A percentile compares a stretch with the other conserved stretches of the same genome.
Evolutionary conservation across 2,888 invertebrate genomes (phyloP).

Genomic region (Trissonchulus sp.): DNA sequence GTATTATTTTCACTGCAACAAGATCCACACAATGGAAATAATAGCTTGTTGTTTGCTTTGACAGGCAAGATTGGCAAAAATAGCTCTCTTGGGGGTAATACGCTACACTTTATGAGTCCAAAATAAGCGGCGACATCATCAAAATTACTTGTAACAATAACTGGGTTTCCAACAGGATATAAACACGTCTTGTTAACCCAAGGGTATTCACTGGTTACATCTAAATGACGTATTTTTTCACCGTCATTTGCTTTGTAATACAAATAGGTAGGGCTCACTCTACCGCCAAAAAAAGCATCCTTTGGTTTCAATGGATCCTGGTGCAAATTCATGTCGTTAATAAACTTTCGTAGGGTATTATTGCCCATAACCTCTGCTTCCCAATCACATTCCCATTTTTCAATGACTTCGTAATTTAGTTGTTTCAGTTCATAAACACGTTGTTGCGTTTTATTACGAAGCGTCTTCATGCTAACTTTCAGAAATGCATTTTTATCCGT

Average conservation of each 20-base stretch:
- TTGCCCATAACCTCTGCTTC: background rate
- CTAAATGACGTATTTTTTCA: constrained; percentile 41
- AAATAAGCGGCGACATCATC: background rate
- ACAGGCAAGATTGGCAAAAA: constrained; percentile 45
- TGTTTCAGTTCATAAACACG: background rate
- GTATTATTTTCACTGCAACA: constrained; percentile 42
- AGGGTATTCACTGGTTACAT: constrained; percentile 44
- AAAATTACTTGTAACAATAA: constrained; percentile 30
- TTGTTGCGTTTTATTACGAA: background rate
- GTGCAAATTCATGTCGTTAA: too few species aligned
- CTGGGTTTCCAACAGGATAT: constrained; percentile 37
- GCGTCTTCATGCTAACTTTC: background rate
- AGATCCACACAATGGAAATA: constrained; percentile 42
- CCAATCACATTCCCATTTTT: constrained; percentile 42
- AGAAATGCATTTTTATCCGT: background rate
- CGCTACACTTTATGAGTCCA: constrained; percentile 42
- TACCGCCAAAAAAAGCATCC: constrained; percentile 43
- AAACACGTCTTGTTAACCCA: constrained; percentile 40
- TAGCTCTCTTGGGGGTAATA: constrained; percentile 42
- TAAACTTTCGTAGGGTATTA: background rate
- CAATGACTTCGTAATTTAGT: constrained; percentile 34
- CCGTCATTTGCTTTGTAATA: constrained; percentile 35
- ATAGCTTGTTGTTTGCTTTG: constrained; percentile 38
- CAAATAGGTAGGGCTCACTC: constrained; percentile 42
- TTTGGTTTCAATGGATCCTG: background rate